phyloP scores from a whole-genome alignment of 2,888 invertebrate genomes.

The Melanchra persicariae region DNA sequence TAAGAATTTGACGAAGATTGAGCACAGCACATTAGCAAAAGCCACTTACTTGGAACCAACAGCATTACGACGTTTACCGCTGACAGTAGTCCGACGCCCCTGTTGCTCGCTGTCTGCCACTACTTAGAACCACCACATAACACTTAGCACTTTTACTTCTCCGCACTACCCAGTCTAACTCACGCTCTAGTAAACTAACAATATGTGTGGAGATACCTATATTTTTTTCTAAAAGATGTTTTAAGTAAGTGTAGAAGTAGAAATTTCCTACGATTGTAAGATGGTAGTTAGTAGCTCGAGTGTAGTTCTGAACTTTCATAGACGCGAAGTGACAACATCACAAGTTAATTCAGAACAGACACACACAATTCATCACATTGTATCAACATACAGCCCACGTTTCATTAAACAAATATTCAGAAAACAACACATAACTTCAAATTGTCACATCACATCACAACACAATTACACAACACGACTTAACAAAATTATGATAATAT shows the following conservation, averaged over 20 bases:
- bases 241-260: neutral
- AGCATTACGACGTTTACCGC: neutral
- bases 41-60: slow-evolving; percentile 1
- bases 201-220: no score
- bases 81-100: no score
- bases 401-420: neutral
- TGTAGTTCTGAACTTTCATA: neutral
- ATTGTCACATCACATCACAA: neutral
- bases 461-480: neutral
- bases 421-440: neutral
- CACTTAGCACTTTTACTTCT: no score
- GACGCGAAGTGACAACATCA: neutral
- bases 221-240: no score
- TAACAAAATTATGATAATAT: neutral
- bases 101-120: neutral
- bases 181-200: neutral
- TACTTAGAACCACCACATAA: neutral
- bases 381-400: neutral
- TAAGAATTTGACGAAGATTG: neutral
- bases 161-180: no score
- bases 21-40: slow-evolving; percentile 12
- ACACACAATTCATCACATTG: neutral
- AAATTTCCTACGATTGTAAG: neutral
- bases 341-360: neutral
- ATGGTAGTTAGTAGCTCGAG: neutral